Conservation (phyloP, 2,113 vertebrate species). For the Strigops habroptila region DNA sequence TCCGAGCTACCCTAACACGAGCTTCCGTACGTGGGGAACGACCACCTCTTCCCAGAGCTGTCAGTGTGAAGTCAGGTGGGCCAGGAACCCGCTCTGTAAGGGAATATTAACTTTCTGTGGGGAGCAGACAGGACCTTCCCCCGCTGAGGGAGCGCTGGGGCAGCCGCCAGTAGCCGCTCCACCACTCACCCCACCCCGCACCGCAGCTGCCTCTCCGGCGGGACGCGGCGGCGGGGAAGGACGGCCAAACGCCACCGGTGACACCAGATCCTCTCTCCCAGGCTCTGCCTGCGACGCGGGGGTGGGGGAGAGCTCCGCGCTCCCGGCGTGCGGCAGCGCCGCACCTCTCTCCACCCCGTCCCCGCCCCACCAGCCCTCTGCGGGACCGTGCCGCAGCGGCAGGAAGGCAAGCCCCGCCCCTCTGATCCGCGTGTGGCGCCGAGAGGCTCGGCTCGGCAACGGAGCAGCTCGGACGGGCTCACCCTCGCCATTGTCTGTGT, state of each 20-base stretch:
- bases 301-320: rapidly evolving
- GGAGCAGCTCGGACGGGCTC: background rate
- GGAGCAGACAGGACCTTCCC: background rate
- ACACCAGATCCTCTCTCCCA: too few species aligned
- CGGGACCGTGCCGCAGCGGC: conserved; percentile 36
- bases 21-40: background rate
- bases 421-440: conserved; percentile 8
- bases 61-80: rapidly evolving
- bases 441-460: background rate
- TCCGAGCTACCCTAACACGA: background rate
- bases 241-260: rapidly evolving
- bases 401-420: conserved; percentile 18
- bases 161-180: background rate
- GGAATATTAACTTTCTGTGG: background rate
- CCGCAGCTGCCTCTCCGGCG: background rate
- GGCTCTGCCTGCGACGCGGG: background rate
- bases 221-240: background rate
- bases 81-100: background rate
- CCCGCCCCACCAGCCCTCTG: background rate
- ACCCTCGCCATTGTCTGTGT: conserved; percentile 45
- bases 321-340: background rate
- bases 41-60: background rate
- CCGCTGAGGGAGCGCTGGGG: background rate
- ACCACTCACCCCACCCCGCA: rapidly evolving
- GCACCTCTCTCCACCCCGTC: background rate